Base-by-base conservation (phyloP, 2,113 vertebrate genomes). In the Chionis minor region DNA sequence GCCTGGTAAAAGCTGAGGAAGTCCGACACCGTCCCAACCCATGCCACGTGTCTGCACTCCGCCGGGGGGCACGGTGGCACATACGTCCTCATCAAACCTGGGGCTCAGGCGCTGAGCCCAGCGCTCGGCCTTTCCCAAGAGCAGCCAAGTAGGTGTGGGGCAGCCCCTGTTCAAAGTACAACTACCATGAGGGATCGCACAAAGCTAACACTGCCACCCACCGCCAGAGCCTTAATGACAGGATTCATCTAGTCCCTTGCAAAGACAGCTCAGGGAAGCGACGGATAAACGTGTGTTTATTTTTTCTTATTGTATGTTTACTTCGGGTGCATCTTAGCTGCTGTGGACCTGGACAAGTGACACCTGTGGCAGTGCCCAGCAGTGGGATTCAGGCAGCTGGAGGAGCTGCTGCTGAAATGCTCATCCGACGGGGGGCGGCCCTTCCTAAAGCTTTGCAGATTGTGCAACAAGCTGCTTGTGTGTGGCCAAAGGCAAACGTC, bases 31-130 rank as follows among this genome's bases (percentile, higher is more conserved):
- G 1, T 38, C 51, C 75, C 62, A 9, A 8, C 17, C 19, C 13
- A 4, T 0, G 14, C 38, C 0, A 3, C 6, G 0, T 12, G 40
- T 22, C 42, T 17, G 22, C 0, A 0, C 27, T 30, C 44, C 26
- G 56, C 63, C 2, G 24, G 0, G 19, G 35, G 62, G 40, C 49
- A 24, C 42, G 1, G 2, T 10, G 26, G 30, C 44, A 12, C 28
- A 1, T 2, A 3, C 1, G 0, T 10, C 56, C 13, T 1, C 19
- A 1, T 15, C 44, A 61, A 12, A 9, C 22, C 59, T 3, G 32
- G 13, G 40, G 40, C 47, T 11, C 7, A 32, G 14, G 73, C 7
- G 15, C 56, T 49, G 12, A 5, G 40, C 33, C 2, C 38, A 3
- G 45, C 19, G 1, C 45, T 3, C 10, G 24, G 28, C 9, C 45